These are phyloP conservation scores for Athene cunicularia DNA, from an alignment of 2,113 vertebrate genomes.

Conservation along the genomic window DNA sequence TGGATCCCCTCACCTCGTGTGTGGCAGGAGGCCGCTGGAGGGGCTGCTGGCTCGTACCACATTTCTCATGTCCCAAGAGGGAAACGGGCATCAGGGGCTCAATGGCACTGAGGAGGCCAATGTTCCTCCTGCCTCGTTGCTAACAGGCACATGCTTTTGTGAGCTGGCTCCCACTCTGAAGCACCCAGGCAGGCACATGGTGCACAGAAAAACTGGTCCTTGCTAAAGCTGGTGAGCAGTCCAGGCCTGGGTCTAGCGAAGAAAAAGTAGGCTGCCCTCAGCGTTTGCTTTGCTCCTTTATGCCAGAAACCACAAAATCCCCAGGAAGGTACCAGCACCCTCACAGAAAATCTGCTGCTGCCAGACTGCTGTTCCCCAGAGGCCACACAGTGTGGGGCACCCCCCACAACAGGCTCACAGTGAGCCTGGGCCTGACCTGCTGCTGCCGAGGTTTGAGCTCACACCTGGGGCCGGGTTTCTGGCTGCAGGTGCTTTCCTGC, in stretches of 20 bases:
- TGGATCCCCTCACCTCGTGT: rapidly evolving
- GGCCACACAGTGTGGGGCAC: too few species aligned
- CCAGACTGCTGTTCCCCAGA: neutral
- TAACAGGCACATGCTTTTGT: rapidly evolving
- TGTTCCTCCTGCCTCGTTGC: rapidly evolving
- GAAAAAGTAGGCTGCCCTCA: rapidly evolving
- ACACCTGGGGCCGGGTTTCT: too few species aligned
- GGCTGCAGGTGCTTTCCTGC: neutral
- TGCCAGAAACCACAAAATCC: rapidly evolving
- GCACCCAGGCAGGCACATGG: rapidly evolving
- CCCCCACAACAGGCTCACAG: too few species aligned
- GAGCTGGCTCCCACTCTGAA: neutral
- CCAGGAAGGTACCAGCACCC: neutral
- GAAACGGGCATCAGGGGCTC: neutral
- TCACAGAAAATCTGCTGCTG: neutral
- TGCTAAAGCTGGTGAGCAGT: rapidly evolving
- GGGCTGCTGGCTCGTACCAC: rapidly evolving
- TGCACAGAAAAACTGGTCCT: rapidly evolving
- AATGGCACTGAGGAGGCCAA: rapidly evolving
- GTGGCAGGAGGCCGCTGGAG: neutral
- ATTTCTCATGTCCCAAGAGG: rapidly evolving
- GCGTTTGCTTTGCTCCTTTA: too few species aligned
- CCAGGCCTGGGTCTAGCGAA: rapidly evolving
- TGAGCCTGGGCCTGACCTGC: too few species aligned
- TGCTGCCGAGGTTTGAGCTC: neutral